phyloP scores from a whole-genome alignment of 2,113 vertebrate species.

The Notarius quadriscutis region DNA sequence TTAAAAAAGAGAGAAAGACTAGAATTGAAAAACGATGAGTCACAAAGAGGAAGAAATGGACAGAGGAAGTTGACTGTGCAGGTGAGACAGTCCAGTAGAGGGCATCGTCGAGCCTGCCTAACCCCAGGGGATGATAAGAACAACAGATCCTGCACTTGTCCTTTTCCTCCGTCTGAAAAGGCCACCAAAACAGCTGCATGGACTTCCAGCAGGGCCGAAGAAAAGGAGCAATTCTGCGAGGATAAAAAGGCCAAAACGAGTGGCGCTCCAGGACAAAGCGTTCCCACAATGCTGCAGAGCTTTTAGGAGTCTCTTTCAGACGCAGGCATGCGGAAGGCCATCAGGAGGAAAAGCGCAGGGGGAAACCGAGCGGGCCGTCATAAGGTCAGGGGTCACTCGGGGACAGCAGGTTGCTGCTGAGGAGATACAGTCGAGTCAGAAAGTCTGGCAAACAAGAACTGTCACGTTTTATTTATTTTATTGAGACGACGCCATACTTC shows the following conservation, averaged over 20 bases:
- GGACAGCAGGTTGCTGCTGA: not conserved
- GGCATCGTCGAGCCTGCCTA: slow-evolving; percentile 22
- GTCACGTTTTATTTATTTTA: not conserved
- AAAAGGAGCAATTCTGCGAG: slow-evolving; percentile 26
- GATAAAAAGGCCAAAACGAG: slow-evolving; percentile 68
- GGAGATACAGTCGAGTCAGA: not conserved
- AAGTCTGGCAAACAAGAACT: not conserved
- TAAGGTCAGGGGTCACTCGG: slow-evolving; percentile 16
- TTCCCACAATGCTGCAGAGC: slow-evolving; percentile 62
- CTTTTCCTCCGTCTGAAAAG: slow-evolving; percentile 30
- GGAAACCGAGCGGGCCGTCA: not conserved
- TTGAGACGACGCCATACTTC: not conserved
- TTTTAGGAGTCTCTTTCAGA: slow-evolving; percentile 68
- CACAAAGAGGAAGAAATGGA: not conserved
- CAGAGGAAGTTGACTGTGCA: not conserved
- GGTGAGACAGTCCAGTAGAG: slow-evolving; percentile 42
- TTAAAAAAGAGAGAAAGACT: not conserved
- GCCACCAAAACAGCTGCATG: slow-evolving; percentile 40
- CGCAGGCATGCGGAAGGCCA: slow-evolving; percentile 75
- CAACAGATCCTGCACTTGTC: slow-evolving; percentile 29
- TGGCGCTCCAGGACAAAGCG: slow-evolving; percentile 65
- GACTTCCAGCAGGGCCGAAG: slow-evolving; percentile 35
- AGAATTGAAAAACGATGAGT: not conserved
- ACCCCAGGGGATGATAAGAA: slow-evolving; percentile 17
- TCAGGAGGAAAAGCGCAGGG: slow-evolving; percentile 73